A percentile compares a stretch with the other conserved stretches of the same genome.
Evolutionary conservation across 2,113 vertebrate species (phyloP).

Genomic region (Orcinus orca): DNA sequence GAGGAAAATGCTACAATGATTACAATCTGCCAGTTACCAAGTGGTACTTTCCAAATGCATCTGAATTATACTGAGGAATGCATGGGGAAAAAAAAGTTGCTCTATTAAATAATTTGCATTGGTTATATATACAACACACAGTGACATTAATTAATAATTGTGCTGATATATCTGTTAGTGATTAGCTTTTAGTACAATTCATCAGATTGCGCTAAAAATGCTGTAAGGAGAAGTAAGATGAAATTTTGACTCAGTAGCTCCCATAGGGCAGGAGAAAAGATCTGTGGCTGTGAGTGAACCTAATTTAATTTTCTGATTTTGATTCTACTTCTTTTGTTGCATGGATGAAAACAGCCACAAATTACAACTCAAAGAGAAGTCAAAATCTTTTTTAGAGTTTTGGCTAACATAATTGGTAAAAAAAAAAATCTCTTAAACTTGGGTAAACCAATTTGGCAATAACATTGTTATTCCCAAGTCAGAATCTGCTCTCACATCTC

Average conservation of each 20-base stretch:
- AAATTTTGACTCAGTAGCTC: conserved; percentile 21
- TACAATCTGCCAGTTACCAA: background rate
- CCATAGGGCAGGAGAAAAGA: background rate
- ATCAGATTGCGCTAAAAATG: conserved; percentile 54
- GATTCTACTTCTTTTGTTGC: background rate
- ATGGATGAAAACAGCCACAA: background rate
- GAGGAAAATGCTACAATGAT: conserved; percentile 11
- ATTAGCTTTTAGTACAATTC: conserved; percentile 72
- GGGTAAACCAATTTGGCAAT: no score
- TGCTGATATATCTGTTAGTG: conserved; percentile 64
- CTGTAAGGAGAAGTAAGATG: conserved; percentile 57
- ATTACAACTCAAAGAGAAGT: background rate
- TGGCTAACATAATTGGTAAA: background rate
- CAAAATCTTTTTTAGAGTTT: background rate
- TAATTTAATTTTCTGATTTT: conserved; percentile 18
- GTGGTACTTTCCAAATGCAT: background rate
- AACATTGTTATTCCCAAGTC: background rate
- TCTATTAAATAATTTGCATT: conserved; percentile 64
- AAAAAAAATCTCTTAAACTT: background rate
- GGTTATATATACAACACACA: conserved; percentile 67
- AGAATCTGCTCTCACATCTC: background rate
- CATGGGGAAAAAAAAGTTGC: background rate
- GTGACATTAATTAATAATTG: conserved; percentile 75
- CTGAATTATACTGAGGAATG: conserved; percentile 23
- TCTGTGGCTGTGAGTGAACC: background rate